Conservation (phyloP, 2,888 invertebrate species). For the Stramonita haemastoma region DNA sequence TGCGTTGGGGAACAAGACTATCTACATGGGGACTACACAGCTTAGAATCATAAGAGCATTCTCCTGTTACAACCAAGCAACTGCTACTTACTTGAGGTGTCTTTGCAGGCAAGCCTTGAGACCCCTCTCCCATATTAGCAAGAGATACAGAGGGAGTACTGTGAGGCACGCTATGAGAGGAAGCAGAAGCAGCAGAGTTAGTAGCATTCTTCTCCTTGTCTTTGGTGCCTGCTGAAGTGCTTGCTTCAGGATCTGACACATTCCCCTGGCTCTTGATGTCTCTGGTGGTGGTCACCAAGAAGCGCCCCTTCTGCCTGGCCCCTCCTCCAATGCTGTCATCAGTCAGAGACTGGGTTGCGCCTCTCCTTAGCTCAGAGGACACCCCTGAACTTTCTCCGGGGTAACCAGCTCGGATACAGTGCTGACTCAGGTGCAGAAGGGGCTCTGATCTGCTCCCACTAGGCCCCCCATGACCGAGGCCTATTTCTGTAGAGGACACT, state of each 20-base stretch:
- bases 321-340: not conserved
- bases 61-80: conserved; percentile 20
- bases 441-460: conserved; percentile 48
- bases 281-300: conserved; percentile 34
- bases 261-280: conserved; percentile 45
- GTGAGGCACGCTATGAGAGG: conserved; percentile 24
- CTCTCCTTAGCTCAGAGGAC: not conserved
- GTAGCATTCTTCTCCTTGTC: conserved; percentile 26
- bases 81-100: conserved; percentile 37
- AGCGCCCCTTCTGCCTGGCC: conserved; percentile 38
- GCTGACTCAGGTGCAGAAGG: conserved; percentile 45
- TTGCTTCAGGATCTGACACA: not conserved
- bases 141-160: conserved; percentile 19
- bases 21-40: not conserved
- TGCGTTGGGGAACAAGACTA: conserved; percentile 10
- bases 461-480: conserved; percentile 24
- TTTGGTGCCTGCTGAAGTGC: not conserved
- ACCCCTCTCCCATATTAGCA: conserved; percentile 36
- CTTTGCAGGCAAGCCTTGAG: conserved; percentile 30
- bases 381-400: not conserved
- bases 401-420: conserved; percentile 44
- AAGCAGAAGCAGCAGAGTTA: conserved; percentile 35
- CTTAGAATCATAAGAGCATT: not conserved
- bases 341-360: not conserved
- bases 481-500: not conserved